Evolutionary conservation across 2,888 invertebrate species (phyloP), one percentile per base, ranked within the genome.

Genomic region (Tenthredo livida): DNA sequence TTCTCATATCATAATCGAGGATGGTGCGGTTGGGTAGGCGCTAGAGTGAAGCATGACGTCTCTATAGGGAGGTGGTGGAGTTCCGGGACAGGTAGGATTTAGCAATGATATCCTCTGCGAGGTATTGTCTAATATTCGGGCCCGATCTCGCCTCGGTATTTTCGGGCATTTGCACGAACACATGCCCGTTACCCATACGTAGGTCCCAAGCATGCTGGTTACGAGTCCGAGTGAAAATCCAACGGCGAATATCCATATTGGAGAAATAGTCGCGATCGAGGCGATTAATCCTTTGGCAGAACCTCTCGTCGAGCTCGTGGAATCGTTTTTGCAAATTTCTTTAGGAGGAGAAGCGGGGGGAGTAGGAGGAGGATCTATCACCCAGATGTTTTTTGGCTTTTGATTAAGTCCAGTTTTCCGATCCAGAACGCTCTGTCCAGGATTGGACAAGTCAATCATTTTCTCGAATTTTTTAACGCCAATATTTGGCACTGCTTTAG

Each of bases 21-120:
- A 58, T 73, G 43, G 67, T 10, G 85, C 37, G 12, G 85, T 89
- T 54, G 90, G 88, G 86, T 90, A 91, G n/a, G 88, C 86, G 84
- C 75, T 85, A 43, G 89, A 87, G 29, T 87, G 90, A 2, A 90
- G 85, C 87, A 93, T 90, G 47, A 93, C 93, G 50, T 93, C 93
- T 17, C 91, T 89, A 85, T 93, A 93, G 0, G 92, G 90, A 0
- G 93, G 93, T 1, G 93, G 93, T 2, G 93, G 93, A 17, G 92
- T 93, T 25, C 89, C 92, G 0, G 92, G 91, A 85, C 91, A 91
- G 17, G 89, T 87, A 9, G 86, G 88, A 33, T 88, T 87, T 10
- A 93, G 84, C 25, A 92, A 85, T 29, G 90, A 90, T 9, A 89
- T 85, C 72, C 91, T 86, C 84, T 91, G 91, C 4, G 85, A 84